Percentiles rank a stretch among this genome's conserved stretches.
Evolutionary conservation across 2,888 invertebrate genomes (phyloP).

Genomic region (Oxyteleia sp.): DNA sequence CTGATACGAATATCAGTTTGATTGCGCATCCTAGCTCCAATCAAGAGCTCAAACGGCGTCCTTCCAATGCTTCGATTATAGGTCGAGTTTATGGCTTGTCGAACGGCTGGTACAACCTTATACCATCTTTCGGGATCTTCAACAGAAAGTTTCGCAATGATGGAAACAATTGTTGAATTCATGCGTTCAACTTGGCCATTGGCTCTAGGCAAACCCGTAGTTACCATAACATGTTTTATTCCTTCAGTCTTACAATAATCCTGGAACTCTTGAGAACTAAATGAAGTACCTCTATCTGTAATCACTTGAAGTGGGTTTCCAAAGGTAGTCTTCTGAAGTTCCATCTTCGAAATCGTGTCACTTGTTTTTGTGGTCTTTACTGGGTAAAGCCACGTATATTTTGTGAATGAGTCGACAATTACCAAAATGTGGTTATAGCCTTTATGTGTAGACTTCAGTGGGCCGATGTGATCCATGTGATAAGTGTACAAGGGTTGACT

Average conservation of each 20-base stretch:
- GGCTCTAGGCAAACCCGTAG: constrained; percentile 81
- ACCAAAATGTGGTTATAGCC: too few relatives aligned
- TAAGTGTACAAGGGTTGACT: too few relatives aligned
- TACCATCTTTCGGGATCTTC: constrained; percentile 80
- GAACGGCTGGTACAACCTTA: constrained; percentile 72
- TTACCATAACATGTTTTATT: constrained; percentile 79
- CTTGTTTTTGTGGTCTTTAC: too few relatives aligned
- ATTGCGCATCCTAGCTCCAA: constrained; percentile 24
- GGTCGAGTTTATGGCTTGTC: constrained; percentile 78
- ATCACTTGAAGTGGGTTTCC: constrained; percentile 83
- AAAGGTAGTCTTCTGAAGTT: constrained; percentile 80
- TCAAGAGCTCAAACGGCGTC: constrained; percentile 43
- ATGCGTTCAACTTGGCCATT: constrained; percentile 84
- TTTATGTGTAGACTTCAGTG: too few relatives aligned
- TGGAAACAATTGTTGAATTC: constrained; percentile 76
- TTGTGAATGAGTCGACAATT: too few relatives aligned
- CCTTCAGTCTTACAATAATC: constrained; percentile 82
- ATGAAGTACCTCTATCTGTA: constrained; percentile 76
- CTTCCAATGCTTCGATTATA: constrained; percentile 74
- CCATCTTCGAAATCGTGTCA: too few relatives aligned
- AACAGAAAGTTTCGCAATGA: constrained; percentile 80
- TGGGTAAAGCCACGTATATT: too few relatives aligned
- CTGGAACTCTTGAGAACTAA: constrained; percentile 76
- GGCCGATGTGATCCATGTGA: too few relatives aligned
- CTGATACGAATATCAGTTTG: constrained; percentile 15